Base-by-base conservation (phyloP, 1,140 invertebrate species). In the Lerema accius region DNA sequence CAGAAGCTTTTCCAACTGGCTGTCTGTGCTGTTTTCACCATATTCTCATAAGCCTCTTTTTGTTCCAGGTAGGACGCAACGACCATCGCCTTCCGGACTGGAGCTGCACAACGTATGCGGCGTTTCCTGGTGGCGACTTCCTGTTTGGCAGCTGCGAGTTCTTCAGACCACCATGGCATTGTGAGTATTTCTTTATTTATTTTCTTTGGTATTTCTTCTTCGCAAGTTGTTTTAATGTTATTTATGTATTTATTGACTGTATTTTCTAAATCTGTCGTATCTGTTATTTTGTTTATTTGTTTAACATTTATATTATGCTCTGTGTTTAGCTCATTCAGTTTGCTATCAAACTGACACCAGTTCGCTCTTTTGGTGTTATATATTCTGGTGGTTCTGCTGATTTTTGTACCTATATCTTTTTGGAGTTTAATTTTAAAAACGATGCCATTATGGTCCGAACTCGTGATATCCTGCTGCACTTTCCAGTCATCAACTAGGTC, bases 161-260 rank as follows among this genome's bases (percentile, higher is more conserved):
- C 23, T 9, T 59, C 28, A 15, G 46, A 45, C 63, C 63, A 65
- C 63, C 63, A 65, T 10, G 63, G 63, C 2, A 50, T 7, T 17
- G 19, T 58, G 15, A 59, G 46, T 59, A 3, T 49, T 13, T 40
- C 14, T 28, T 26, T 40, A 14, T 23, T 45, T 13, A 46, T 60
- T 19, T 50, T 46, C 6, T 32, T 32, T 10, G 46, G 55, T 45
- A 58, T 65, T 0, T 11, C 16, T n/a, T 23, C 3, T 5, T 37
- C 3, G 16, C 60, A 63, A 35, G 49, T 16, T 23, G 37, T 10
- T 39, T 23, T 56, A 14, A 64, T 56, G 1, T 5, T 16, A 9
- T 51, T 37, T 14, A n/a, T 37, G 14, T 37, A 51, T 5, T 37
- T 15, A 13, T 5, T 9, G 16, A 39, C 4, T 1, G 10, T 17